These are phyloP conservation scores for Chaenodraco wilsoni DNA, from an alignment of 2,797 vertebrate species.

Conservation along the genomic window DNA sequence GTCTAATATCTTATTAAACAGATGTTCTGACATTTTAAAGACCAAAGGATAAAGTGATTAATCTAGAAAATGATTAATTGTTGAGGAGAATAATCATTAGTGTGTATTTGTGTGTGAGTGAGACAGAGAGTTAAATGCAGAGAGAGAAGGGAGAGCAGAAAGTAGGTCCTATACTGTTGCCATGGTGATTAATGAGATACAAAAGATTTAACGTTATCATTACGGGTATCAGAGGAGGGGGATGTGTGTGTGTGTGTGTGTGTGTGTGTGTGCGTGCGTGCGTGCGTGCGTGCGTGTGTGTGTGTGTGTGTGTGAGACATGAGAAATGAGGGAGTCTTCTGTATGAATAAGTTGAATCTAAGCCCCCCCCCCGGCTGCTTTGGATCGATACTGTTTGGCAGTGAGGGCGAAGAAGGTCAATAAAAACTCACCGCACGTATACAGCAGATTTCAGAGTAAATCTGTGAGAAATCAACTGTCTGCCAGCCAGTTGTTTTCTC, in stretches of 20 bases:
- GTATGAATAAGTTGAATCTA: constrained; percentile 36
- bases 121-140: not conserved
- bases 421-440: constrained; percentile 21
- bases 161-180: constrained; percentile 62
- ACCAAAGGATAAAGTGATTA: too few species aligned
- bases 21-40: too few species aligned
- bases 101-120: not conserved
- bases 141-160: constrained; percentile 22
- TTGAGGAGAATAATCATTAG: too few species aligned
- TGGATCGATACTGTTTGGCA: constrained; percentile 46
- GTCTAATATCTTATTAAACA: too few species aligned
- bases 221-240: constrained; percentile 39
- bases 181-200: constrained; percentile 72
- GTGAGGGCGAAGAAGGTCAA: constrained; percentile 32
- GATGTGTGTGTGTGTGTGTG: constrained; percentile 10
- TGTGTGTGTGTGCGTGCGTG: constrained; percentile 7
- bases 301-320: not conserved
- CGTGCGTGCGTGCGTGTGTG: constrained; percentile 18
- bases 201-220: constrained; percentile 57
- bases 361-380: constrained; percentile 35
- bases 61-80: too few species aligned
- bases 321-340: constrained; percentile 10
- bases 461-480: constrained; percentile 28
- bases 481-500: constrained; percentile 11
- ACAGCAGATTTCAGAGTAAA: constrained; percentile 23